Percentiles rank a stretch among this genome's conserved stretches.
Conservation (phyloP, 2,113 vertebrate species). For the Panthera leo region DNA sequence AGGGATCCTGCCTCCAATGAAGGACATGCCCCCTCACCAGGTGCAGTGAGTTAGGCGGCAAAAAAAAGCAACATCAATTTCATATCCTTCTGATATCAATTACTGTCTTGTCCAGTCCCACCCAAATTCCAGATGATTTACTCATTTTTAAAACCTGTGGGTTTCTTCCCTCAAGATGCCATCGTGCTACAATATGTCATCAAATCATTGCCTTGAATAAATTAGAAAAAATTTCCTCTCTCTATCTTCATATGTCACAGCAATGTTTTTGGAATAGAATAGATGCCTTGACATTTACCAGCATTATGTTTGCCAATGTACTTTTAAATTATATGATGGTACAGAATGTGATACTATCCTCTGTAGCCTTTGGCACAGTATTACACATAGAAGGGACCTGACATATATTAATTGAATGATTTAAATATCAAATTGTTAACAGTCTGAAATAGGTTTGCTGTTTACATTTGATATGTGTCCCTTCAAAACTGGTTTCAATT, state of each 20-base stretch:
- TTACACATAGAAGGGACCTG: background rate
- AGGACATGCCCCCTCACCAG: background rate
- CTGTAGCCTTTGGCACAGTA: background rate
- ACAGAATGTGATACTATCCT: background rate
- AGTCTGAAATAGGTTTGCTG: background rate
- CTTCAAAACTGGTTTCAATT: background rate
- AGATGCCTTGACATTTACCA: slow-evolving; percentile 62
- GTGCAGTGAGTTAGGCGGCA: background rate
- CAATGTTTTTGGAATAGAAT: slow-evolving; percentile 22
- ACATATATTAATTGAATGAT: background rate
- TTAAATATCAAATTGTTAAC: slow-evolving; percentile 9
- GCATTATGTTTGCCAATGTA: slow-evolving; percentile 11
- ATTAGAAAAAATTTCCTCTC: slow-evolving; percentile 50
- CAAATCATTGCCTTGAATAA: slow-evolving; percentile 50
- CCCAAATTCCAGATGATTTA: background rate
- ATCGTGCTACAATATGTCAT: slow-evolving; percentile 18
- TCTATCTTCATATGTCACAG: slow-evolving; percentile 33
- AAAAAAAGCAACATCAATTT: background rate
- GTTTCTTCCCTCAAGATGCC: slow-evolving; percentile 14
- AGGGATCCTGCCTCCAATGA: background rate
- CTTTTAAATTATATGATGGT: slow-evolving; percentile 36
- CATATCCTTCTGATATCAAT: background rate
- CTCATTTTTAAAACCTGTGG: background rate
- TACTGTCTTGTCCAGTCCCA: background rate
- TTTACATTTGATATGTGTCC: background rate